Base-by-base conservation (phyloP, 2,888 invertebrate genomes). In the Biston stratarius region DNA sequence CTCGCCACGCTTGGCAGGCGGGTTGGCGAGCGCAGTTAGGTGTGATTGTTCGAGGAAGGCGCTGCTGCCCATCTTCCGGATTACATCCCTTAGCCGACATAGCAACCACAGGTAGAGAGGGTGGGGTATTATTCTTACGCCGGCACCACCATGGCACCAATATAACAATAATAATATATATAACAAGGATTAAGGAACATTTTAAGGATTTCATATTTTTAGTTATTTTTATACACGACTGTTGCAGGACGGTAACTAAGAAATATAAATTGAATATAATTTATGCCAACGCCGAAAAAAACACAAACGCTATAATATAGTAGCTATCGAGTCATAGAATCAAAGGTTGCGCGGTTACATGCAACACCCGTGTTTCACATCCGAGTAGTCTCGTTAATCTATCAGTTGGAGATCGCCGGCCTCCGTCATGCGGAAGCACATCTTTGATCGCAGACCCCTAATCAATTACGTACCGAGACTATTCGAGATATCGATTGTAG, bases 391-490 rank as follows among this genome's bases (percentile, higher is more conserved):
- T 84, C 80, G 79, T 81, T 84, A 83, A 82, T 84, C 81, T 81
- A 78, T 75, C 75, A 74, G 78, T 75, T 76, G 81, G 80, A 79
- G 77, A 77, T 78, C 77, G 81, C 82, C 78, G 78, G 78, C 78
- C 75, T 77, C 82, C 77, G 81, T 84, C 88, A 87, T 80, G 89
- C 87, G 89, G 90, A 90, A 90, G 87, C 85, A 83, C 84, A 88
- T 88, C 89, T 88, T 88, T 87, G 90, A 90, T 89, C 88, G 88
- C 81, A 65, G 76, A 76, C 78, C 76, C 79, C 82, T 86, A 90
- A 90, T 90, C 90, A 89, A 88, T 88, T 85, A 82, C 82, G 62
- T 84, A 87, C 85, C 87, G 82, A 87, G 83, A 83, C 80, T 55
- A 83, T 84, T 63, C 63, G 68, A 74, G 69, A 70, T 68, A 70